A percentile compares a stretch with the other conserved stretches of the same genome.
phyloP scores from a whole-genome alignment of 2,797 vertebrate genomes.

The Syncerus caffer region DNA sequence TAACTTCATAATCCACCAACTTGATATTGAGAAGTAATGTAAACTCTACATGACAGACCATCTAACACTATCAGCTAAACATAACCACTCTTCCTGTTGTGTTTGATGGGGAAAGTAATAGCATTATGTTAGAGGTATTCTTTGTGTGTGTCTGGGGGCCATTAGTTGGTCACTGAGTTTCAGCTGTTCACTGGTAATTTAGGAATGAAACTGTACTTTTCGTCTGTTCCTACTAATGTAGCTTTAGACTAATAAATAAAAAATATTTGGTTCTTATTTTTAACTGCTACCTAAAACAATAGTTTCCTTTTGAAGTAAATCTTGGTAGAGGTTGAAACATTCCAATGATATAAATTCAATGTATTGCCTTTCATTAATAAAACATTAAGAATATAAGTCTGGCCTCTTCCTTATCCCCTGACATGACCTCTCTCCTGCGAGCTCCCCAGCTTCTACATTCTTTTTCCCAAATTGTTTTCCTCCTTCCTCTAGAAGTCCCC shows the following conservation, averaged over 20 bases:
- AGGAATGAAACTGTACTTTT: not conserved
- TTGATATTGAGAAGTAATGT: not conserved
- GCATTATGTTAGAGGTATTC: not conserved
- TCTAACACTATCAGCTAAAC: constrained; percentile 32
- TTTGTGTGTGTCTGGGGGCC: not conserved
- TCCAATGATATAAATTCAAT: constrained; percentile 13
- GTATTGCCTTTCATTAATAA: not conserved
- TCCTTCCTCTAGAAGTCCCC: constrained; percentile 14
- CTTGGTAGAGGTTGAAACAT: not conserved
- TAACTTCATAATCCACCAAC: not conserved
- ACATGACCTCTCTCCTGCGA: not conserved
- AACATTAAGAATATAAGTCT: not conserved
- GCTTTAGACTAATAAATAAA: not conserved
- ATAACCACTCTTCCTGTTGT: constrained; percentile 53
- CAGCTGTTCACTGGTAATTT: not conserved
- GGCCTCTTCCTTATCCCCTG: not conserved
- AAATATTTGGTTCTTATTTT: constrained; percentile 17
- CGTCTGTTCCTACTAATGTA: not conserved
- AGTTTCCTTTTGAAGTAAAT: constrained; percentile 30
- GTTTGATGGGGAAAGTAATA: not conserved
- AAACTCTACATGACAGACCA: constrained; percentile 17
- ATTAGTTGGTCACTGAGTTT: not conserved
- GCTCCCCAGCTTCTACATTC: not conserved
- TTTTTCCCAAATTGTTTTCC: not conserved
- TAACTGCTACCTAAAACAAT: not conserved